phyloP scores from a whole-genome alignment of 2,888 invertebrate species.

The Poecilobothrus nobilitatus region DNA sequence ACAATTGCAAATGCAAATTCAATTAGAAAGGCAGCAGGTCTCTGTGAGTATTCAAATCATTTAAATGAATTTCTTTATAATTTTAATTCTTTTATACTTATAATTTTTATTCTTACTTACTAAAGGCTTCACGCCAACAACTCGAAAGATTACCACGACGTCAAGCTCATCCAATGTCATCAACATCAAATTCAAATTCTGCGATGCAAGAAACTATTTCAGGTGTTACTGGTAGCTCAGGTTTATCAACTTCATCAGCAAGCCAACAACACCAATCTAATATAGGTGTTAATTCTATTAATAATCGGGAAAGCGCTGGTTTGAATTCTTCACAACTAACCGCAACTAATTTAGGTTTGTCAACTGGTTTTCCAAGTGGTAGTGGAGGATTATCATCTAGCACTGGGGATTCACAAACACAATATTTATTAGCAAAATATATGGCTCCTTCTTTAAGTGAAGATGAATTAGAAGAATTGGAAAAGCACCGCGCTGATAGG shows the following conservation, averaged over 20 bases:
- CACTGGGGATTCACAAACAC: slow-evolving; percentile 33
- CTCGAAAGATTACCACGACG: slow-evolving; percentile 81
- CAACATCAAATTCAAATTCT: slow-evolving; percentile 52
- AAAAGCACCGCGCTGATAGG: slow-evolving; percentile 53
- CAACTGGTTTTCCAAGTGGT: slow-evolving; percentile 22
- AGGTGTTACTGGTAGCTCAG: slow-evolving; percentile 37
- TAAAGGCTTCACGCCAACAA: slow-evolving; percentile 75
- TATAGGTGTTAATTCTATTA: slow-evolving; percentile 39
- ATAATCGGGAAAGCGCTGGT: slow-evolving; percentile 35
- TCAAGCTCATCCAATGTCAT: slow-evolving; percentile 59
- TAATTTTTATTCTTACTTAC: background rate
- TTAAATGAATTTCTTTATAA: background rate
- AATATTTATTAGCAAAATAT: slow-evolving; percentile 45
- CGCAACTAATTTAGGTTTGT: slow-evolving; percentile 30
- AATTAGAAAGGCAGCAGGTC: slow-evolving; percentile 82
- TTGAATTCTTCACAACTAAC: slow-evolving; percentile 30
- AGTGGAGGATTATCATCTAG: slow-evolving; percentile 28
- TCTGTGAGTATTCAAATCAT: slow-evolving; percentile 43
- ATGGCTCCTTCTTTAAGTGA: slow-evolving; percentile 49
- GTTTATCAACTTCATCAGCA: slow-evolving; percentile 33
- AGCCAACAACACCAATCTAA: slow-evolving; percentile 35
- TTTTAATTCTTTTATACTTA: background rate
- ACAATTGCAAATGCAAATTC: slow-evolving; percentile 91
- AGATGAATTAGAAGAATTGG: slow-evolving; percentile 47
- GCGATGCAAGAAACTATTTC: slow-evolving; percentile 44